Base-by-base conservation (phyloP, 2,888 invertebrate species). In the Macrophya alboannulata region DNA sequence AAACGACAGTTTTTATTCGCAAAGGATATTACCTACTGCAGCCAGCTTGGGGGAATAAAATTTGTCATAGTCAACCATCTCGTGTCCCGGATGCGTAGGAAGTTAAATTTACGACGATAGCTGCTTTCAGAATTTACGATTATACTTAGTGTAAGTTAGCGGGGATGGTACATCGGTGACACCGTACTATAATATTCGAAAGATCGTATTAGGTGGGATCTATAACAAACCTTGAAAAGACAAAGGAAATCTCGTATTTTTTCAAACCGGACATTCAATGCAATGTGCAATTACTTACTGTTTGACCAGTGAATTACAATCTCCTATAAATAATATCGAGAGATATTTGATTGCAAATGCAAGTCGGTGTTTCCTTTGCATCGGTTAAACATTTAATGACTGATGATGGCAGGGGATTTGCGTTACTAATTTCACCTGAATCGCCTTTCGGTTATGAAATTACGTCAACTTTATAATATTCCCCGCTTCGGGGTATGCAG, bases 51-150 rank as follows among this genome's bases (percentile, higher is more conserved):
- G 59, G 17, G 65, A 72, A 74, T 85, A 84, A 85, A 85, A 85
- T 84, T 85, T 85, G 84, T 84, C 85, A 84, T 45, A 84, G 85
- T 72, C 85, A 65, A 43, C 62, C 55, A 25, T 76, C 72, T 72
- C 43, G 45, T 25, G 43, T 84, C 76, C 12, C 62, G 84, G 45
- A 48, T 65, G 85, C 85, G 85, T 85, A 89, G 88, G 88, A 88
- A 87, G 89, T 85, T 87, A 84, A 88, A 87, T 90, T 90, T 90
- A 90, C 87, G 87, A 86, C 76, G 86, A 81, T 85, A 85, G 84
- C 81, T 85, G 59, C 81, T 74, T 68, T 21, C 65, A 43, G 85
- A 86, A 89, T 90, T 91, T 89, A 90, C 88, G 90, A 82, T 89
- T 89, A 90, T 90, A 88, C 65, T 83, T 68, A 45, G 81, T 51